Base-by-base conservation (phyloP, 2,113 vertebrate species). In the Tiliqua scincoides region DNA sequence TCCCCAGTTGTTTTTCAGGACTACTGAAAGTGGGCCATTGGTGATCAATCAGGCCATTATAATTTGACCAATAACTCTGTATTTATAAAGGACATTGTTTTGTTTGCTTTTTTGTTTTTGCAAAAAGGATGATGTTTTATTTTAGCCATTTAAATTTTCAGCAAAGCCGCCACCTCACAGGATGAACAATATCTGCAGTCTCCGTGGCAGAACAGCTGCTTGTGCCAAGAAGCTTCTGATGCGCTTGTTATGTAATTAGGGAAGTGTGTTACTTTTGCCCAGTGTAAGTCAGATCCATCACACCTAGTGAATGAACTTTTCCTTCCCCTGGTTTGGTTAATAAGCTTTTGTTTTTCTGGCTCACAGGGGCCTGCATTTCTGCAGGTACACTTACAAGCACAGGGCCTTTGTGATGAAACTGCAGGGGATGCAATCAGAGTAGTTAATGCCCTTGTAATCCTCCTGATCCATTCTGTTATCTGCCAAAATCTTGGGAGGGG, bases 381-480 rank as follows among this genome's bases (percentile, higher is more conserved):
- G 88, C 88, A 90, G 89, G 87, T 90, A 71, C 52, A 91, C 89
- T 89, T 92, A 89, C 82, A 63, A 83, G 89, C 90, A 92, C 89
- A 79, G 85, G 25, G 85, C 81, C 91, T 92, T 87, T 92, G 90
- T 95, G 95, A 95, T 95, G 95, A 95, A 95, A 90, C 91, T 90
- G 88, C 89, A 86, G 92, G 94, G 94, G 93, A 93, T 90, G 93
- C 93, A 96, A 95, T 96, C 95, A 94, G 94, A 93, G 93, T 87
- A 85, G 89, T 89, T 94, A 97, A 95, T 96, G 89, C 94, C 93
- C 79, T 89, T 82, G 54, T 96, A 96, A 96, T 96, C 95, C 95
- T 91, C 88, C 90, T 91, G 94, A 95, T 95, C 90, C 32, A 0
- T 75, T 59, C 0, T 0, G 94, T 93, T 93, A 91, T 93, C 92